Percentiles rank a stretch among this genome's conserved stretches.
Evolutionary conservation across 2,797 vertebrate species (phyloP).

Genomic region (Carduelis carduelis): DNA sequence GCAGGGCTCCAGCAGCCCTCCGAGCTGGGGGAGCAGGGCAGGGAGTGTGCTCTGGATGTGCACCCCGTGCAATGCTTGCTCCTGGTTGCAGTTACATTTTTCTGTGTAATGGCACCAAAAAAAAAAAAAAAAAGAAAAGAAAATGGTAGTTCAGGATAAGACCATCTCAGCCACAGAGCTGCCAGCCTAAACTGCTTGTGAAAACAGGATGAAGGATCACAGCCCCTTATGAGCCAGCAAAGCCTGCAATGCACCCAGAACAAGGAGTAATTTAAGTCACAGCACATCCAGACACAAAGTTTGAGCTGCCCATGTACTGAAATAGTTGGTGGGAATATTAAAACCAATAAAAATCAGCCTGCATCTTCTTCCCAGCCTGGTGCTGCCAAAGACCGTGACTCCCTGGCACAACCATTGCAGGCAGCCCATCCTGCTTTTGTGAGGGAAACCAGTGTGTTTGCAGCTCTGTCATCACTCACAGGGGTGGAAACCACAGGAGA

Average conservation of each 20-base stretch:
- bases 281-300: background rate
- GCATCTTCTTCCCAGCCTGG: background rate
- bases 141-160: background rate
- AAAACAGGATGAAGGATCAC: background rate
- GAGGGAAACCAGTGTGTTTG: background rate
- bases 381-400: background rate
- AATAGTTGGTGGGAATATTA: background rate
- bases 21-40: background rate
- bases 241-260: background rate
- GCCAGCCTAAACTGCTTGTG: background rate
- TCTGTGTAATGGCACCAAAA: rapidly evolving
- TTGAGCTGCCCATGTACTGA: background rate
- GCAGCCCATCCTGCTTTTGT: background rate
- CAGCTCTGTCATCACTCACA: background rate
- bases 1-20: background rate
- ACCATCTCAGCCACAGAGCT: background rate
- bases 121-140: too few relatives aligned
- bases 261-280: background rate
- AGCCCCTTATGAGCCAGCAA: background rate
- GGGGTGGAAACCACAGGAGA: background rate
- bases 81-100: background rate
- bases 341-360: background rate
- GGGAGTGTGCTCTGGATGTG: background rate
- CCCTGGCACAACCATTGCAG: background rate
- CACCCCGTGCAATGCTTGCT: background rate